These are phyloP conservation scores for Drosophila prolongata DNA, from an alignment of 2,888 invertebrate species.

Conservation along the genomic window DNA sequence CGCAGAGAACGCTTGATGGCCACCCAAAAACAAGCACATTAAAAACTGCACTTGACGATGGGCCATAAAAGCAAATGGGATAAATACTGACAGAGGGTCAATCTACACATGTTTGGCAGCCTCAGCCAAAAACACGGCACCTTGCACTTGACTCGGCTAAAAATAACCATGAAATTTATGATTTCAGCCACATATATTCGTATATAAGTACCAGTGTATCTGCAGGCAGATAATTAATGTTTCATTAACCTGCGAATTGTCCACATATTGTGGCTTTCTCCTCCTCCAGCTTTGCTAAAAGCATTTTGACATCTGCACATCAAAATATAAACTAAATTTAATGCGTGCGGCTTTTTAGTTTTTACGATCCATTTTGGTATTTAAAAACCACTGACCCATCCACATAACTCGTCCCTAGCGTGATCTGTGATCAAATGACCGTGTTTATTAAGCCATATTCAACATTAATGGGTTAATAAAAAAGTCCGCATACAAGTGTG, in stretches of 20 bases:
- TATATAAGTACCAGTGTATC: slow-evolving; percentile 3
- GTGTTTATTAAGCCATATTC: slow-evolving; percentile 48
- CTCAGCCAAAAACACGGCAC: slow-evolving; percentile 48
- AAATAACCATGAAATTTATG: slow-evolving; percentile 70
- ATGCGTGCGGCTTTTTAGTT: slow-evolving; percentile 25
- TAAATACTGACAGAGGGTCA: slow-evolving; percentile 13
- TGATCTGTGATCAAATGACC: slow-evolving; percentile 21
- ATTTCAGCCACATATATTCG: slow-evolving; percentile 27
- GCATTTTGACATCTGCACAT: slow-evolving; percentile 70
- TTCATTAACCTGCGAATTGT: slow-evolving; percentile 28
- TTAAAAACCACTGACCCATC: slow-evolving; percentile 46
- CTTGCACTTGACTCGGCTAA: slow-evolving; percentile 76
- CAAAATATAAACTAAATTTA: slow-evolving; percentile 45
- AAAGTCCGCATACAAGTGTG: slow-evolving; percentile 23
- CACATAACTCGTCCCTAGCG: slow-evolving; percentile 41
- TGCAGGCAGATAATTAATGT: slow-evolving; percentile 21
- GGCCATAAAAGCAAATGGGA: slow-evolving; percentile 26
- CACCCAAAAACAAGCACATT: slow-evolving; percentile 22
- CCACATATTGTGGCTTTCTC: slow-evolving; percentile 15
- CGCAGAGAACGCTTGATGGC: slow-evolving; percentile 35
- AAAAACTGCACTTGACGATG: slow-evolving; percentile 32
- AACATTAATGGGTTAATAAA: slow-evolving; percentile 65
- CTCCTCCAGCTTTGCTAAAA: slow-evolving; percentile 51
- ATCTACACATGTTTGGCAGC: slow-evolving; percentile 62
- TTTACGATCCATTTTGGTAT: slow-evolving; percentile 41